Conservation (phyloP, 2,113 vertebrate genomes). For the Calyptommatus sinebrachiatus region DNA sequence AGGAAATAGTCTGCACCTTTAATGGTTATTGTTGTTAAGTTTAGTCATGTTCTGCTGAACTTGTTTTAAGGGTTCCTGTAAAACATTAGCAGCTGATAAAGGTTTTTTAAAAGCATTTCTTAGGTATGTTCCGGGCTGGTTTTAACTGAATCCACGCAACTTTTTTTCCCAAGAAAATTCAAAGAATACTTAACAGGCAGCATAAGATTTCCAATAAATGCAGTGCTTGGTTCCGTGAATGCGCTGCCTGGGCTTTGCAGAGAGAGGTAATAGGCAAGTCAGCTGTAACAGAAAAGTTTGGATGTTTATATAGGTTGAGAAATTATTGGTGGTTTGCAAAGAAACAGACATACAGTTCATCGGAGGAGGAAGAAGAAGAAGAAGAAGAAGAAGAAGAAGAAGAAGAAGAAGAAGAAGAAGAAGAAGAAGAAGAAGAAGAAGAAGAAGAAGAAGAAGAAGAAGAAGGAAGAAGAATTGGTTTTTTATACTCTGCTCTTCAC, state of each 20-base stretch:
- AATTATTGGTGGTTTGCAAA: background rate
- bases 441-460: no score
- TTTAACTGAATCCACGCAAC: background rate
- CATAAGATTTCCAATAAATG: no score
- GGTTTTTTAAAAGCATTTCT: background rate
- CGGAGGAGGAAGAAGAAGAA: no score
- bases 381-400: no score
- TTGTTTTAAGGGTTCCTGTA: constrained; percentile 5
- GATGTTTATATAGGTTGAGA: background rate
- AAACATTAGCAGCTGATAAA: background rate
- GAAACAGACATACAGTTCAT: no score
- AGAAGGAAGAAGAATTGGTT: no score
- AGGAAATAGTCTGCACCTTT: constrained; percentile 31
- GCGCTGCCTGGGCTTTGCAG: background rate
- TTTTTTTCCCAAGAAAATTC: background rate
- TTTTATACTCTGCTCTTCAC: no score
- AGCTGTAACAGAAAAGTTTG: background rate
- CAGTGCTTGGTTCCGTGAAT: background rate
- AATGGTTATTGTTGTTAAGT: constrained; percentile 7
- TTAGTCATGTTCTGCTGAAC: background rate
- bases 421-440: no score
- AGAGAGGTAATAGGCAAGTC: background rate
- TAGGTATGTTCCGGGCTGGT: background rate
- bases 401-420: no score
- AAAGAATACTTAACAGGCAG: background rate